Conservation (phyloP, 2,888 invertebrate genomes). For the Eumacrocentrus americanus region DNA sequence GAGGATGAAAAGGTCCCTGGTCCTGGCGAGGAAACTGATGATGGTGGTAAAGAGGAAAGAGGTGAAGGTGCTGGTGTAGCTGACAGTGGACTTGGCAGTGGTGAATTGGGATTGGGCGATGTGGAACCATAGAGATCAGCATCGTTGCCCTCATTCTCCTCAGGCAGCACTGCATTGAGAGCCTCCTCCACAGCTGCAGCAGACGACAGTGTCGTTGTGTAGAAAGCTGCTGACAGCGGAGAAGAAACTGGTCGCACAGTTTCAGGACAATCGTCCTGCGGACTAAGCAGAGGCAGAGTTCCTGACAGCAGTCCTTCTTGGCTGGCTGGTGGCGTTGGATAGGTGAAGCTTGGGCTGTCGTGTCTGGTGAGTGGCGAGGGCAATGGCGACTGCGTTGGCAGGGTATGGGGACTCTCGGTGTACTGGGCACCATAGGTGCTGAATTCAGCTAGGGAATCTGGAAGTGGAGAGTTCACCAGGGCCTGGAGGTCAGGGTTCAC, state of each 20-base stretch:
- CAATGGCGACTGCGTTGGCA: conserved; percentile 68
- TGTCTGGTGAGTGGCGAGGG: conserved; percentile 70
- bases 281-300: conserved; percentile 58
- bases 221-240: conserved; percentile 82
- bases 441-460: conserved; percentile 82
- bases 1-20: conserved; percentile 54
- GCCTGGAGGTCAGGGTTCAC: conserved; percentile 78
- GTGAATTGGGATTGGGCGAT: conserved; percentile 64
- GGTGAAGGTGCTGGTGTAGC: conserved; percentile 68
- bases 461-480: conserved; percentile 77
- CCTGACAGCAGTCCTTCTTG: conserved; percentile 79
- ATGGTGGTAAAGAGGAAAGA: conserved; percentile 58
- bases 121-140: conserved; percentile 61
- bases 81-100: conserved; percentile 69
- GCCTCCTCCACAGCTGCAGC: conserved; percentile 88
- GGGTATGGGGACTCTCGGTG: conserved; percentile 60
- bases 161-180: conserved; percentile 81
- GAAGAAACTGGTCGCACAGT: conserved; percentile 78
- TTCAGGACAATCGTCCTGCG: conserved; percentile 63
- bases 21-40: conserved; percentile 57
- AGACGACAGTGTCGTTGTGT: conserved; percentile 83
- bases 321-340: conserved; percentile 88
- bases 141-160: conserved; percentile 69
- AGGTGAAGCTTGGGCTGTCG: conserved; percentile 78
- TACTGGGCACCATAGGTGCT: conserved; percentile 72